Evolutionary conservation across 2,797 vertebrate genomes (phyloP).

Genomic region (Euphonia xanthogaster): DNA sequence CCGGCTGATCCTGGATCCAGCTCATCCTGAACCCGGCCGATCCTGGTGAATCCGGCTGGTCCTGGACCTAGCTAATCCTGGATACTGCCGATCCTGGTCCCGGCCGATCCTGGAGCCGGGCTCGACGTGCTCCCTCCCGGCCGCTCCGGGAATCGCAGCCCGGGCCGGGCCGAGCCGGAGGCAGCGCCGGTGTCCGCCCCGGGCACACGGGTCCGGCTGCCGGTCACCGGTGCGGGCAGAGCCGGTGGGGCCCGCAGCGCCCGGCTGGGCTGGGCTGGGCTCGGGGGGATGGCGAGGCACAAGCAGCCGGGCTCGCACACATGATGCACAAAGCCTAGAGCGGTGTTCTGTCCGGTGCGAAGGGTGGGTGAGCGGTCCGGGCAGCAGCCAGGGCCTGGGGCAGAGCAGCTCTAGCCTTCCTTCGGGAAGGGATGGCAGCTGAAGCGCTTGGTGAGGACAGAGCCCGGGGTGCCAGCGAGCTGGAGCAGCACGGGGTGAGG

Average conservation of each 20-base stretch:
- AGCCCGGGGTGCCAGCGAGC: not conserved
- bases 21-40: too few relatives aligned
- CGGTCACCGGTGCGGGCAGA: not conserved
- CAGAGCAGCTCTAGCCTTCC: not conserved
- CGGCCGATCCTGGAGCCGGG: not conserved
- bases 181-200: not conserved
- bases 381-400: not conserved
- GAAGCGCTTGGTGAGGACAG: not conserved
- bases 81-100: too few relatives aligned
- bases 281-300: not conserved
- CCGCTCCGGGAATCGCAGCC: not conserved
- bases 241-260: not conserved
- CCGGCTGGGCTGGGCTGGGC: not conserved
- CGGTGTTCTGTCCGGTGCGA: accelerated
- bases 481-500: not conserved
- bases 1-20: too few relatives aligned
- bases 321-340: not conserved
- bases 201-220: not conserved
- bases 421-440: not conserved
- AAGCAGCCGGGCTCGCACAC: accelerated
- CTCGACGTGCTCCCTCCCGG: slow-evolving; percentile 33
- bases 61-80: too few relatives aligned
- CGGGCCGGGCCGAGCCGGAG: not conserved
- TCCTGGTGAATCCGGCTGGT: too few relatives aligned
- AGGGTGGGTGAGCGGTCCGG: not conserved